phyloP scores from a whole-genome alignment of 2,888 invertebrate species.

The Noctua janthe region DNA sequence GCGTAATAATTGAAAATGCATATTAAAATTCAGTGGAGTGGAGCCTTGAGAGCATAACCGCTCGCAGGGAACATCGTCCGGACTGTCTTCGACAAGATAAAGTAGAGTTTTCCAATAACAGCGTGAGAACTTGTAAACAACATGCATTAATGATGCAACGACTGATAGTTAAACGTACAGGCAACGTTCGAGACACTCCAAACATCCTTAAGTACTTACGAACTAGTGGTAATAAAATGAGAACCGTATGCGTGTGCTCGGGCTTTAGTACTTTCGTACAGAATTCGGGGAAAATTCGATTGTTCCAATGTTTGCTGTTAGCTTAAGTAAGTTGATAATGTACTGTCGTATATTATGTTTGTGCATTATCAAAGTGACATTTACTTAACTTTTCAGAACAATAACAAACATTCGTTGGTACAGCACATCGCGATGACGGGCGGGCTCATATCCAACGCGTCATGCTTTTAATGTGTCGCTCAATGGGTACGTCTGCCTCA shows the following conservation, averaged over 20 bases:
- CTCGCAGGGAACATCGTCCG: slow-evolving; percentile 6
- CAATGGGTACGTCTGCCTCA: slow-evolving; percentile 72
- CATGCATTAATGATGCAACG: slow-evolving; percentile 66
- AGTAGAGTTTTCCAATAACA: slow-evolving; percentile 64
- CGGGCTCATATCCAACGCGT: slow-evolving; percentile 63
- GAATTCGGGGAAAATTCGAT: slow-evolving; percentile 42
- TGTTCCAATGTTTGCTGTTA: slow-evolving; percentile 37
- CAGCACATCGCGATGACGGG: slow-evolving; percentile 49
- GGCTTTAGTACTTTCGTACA: slow-evolving; percentile 40
- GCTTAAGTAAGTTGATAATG: slow-evolving; percentile 43
- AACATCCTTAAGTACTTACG: slow-evolving; percentile 62
- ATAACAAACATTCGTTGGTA: slow-evolving; percentile 39
- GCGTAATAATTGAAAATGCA: slow-evolving; percentile 33
- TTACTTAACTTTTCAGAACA: slow-evolving; percentile 37
- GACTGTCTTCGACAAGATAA: slow-evolving; percentile 41
- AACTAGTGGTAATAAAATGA: slow-evolving; percentile 61
- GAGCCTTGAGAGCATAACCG: slow-evolving; percentile 14
- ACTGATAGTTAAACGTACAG: slow-evolving; percentile 56
- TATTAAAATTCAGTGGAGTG: slow-evolving; percentile 28
- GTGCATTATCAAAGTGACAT: slow-evolving; percentile 36
- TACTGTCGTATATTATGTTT: slow-evolving; percentile 20
- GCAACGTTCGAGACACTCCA: slow-evolving; percentile 56
- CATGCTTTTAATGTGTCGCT: slow-evolving; percentile 69
- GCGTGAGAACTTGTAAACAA: slow-evolving; percentile 65
- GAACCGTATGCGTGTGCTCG: slow-evolving; percentile 43